A percentile compares a stretch with the other conserved stretches of the same genome.
Evolutionary conservation across 2,113 vertebrate species (phyloP).

Genomic region (Drymodes brunneopygia): DNA sequence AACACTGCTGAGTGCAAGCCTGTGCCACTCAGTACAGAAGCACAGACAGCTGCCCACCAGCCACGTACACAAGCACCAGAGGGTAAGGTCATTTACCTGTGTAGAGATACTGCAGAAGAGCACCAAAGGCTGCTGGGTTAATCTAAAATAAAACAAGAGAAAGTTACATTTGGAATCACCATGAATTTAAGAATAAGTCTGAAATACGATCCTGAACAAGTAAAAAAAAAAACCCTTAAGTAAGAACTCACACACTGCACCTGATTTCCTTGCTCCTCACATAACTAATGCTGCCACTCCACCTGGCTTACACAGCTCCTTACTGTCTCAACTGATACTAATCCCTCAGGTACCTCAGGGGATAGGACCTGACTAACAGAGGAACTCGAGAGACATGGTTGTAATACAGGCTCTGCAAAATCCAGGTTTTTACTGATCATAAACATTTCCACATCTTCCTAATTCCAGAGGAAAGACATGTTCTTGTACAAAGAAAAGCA

Average conservation of each 20-base stretch:
- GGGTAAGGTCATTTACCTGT: conserved; percentile 77
- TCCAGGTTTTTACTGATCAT: background rate
- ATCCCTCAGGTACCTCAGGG: background rate
- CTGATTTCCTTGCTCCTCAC: background rate
- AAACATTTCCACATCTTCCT: background rate
- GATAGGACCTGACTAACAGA: background rate
- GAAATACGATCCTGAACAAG: background rate
- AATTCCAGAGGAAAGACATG: background rate
- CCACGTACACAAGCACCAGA: background rate
- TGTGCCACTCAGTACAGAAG: background rate
- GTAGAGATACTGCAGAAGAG: conserved; percentile 92
- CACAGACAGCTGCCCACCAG: background rate
- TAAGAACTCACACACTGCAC: background rate
- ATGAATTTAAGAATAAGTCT: background rate
- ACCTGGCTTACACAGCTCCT: background rate
- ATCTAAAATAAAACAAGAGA: conserved; percentile 75
- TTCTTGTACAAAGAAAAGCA: background rate
- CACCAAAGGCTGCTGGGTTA: conserved; percentile 90
- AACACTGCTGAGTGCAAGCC: background rate
- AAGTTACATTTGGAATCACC: background rate
- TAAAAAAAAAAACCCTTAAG: accelerated
- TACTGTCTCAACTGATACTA: background rate
- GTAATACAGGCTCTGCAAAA: background rate
- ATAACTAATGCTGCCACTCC: background rate
- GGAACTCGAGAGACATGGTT: background rate